Evolutionary conservation across 2,888 invertebrate species (phyloP), one percentile per base, ranked within the genome.

Genomic region (Choristoneura rosaceana): DNA sequence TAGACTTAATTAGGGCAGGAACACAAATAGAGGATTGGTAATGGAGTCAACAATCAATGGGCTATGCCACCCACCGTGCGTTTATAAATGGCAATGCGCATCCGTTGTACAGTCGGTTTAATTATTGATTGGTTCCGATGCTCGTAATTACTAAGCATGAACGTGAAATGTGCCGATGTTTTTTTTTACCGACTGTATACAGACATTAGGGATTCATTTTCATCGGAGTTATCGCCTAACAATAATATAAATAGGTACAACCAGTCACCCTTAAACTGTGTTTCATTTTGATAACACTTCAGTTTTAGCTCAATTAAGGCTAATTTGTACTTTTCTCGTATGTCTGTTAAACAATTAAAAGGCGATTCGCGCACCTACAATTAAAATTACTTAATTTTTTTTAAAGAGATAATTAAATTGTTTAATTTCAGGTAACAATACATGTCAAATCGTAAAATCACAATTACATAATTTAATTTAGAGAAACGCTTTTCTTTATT

Each of bases 51-150:
- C 77, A 78, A 79, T 84, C 77, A 77, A 80, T 82, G 80, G 80
- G 80, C 73, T 73, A 84, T 85, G 77, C 92, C 92, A 90, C 92
- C 90, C 93, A 91, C 90, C 78, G 73, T 68, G 77, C 79, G 87
- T 87, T 90, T 90, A 89, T 87, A 86, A 90, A 90, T 87, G 87
- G 87, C 85, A 85, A 80, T 83, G 82, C 85, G 78, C 87, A 88
- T 92, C 90, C 92, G 90, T 82, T 87, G 82, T 81, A 81, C 84
- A 70, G 25, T 58, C 45, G 55, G 61, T 55, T 15, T 12, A 38
- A 59, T 34, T 59, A n/a, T n/a, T 59, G n/a, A 55, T 55, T 25
- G 55, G 55, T 12, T 55, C 25, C 12, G 7, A 9, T 25, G 12
- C 17, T 52, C 15, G 15, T 52, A 52, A 52, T 52, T 52, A 52